These are phyloP conservation scores for Parasteatoda tepidariorum DNA, from an alignment of 1,140 invertebrate species.

Conservation along the genomic window DNA sequence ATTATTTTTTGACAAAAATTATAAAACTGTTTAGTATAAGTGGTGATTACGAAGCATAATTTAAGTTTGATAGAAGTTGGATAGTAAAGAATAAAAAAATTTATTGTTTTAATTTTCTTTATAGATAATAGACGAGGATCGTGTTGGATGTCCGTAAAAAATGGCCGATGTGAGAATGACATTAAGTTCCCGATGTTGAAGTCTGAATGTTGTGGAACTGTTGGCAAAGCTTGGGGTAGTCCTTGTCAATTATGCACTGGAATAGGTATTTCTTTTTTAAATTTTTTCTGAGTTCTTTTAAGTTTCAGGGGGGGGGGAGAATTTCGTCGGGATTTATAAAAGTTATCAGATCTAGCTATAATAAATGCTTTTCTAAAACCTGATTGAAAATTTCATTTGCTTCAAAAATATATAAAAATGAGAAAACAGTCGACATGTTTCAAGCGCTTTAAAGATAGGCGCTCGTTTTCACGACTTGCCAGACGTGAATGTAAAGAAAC, in stretches of 20 bases:
- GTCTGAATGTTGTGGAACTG: constrained; percentile 89
- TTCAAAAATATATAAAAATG: too few relatives aligned
- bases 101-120: not conserved
- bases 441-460: too few relatives aligned
- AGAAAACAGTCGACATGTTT: too few relatives aligned
- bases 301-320: too few relatives aligned
- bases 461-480: too few relatives aligned
- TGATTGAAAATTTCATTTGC: too few relatives aligned
- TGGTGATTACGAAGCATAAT: not conserved
- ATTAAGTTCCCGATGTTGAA: constrained; percentile 78
- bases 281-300: not conserved
- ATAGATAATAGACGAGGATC: constrained; percentile 85
- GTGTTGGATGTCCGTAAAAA: constrained; percentile 86
- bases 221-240: constrained; percentile 90
- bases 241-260: constrained; percentile 81
- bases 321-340: too few relatives aligned
- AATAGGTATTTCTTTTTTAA: constrained; percentile 64
- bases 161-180: constrained; percentile 86
- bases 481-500: too few relatives aligned
- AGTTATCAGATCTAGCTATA: too few relatives aligned
- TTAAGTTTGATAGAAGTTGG: not conserved
- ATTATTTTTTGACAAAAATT: too few relatives aligned
- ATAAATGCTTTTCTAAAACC: too few relatives aligned
- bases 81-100: not conserved
- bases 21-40: too few relatives aligned